Evolutionary conservation across 2,888 invertebrate species (phyloP).

Genomic region (Loripinus fragilis): DNA sequence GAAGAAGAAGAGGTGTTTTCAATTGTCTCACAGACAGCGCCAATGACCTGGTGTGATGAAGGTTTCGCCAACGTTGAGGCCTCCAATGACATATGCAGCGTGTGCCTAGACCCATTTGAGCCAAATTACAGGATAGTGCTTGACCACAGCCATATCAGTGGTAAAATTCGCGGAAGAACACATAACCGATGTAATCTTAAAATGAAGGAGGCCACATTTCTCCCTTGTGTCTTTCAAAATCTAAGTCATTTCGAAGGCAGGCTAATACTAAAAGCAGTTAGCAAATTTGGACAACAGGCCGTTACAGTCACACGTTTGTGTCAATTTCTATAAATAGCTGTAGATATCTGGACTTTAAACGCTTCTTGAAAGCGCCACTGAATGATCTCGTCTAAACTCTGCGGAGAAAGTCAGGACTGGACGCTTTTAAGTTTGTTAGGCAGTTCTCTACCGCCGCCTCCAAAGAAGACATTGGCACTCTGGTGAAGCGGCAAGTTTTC

Average conservation of each 20-base stretch:
- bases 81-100: background rate
- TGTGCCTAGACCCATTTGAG: background rate
- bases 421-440: background rate
- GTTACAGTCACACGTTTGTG: conserved; percentile 21
- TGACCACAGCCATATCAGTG: background rate
- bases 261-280: conserved; percentile 1
- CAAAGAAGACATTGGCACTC: background rate
- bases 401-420: background rate
- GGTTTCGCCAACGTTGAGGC: background rate
- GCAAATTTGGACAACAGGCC: background rate
- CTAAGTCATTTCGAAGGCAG: conserved; percentile 17
- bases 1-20: background rate
- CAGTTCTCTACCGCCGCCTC: background rate
- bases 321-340: background rate
- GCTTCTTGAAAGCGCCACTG: conserved; percentile 8
- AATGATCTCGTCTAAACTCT: background rate
- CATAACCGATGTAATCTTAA: conserved; percentile 15
- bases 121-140: background rate
- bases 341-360: conserved; percentile 16
- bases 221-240: conserved; percentile 1
- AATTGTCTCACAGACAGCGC: background rate
- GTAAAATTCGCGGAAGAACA: background rate
- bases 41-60: background rate
- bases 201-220: background rate
- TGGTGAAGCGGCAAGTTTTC: background rate